Evolutionary conservation across 2,888 invertebrate species (phyloP), one percentile per base, ranked within the genome.

Genomic region (Drosophila acutilabella): DNA sequence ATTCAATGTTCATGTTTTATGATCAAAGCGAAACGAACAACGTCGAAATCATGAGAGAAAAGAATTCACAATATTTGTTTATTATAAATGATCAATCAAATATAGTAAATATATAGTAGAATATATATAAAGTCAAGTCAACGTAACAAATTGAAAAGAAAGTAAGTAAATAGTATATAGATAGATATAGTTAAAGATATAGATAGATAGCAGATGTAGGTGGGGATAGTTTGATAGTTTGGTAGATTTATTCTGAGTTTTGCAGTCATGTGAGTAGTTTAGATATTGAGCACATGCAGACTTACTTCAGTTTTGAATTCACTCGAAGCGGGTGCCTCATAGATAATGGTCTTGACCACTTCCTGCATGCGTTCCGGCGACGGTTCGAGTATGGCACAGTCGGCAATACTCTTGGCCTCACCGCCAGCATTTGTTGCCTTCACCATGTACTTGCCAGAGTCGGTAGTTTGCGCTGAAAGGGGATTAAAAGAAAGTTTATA

Each of bases 341-440:
- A 95, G 47, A 95, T 93, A 38, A 95, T 94, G 10, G 95, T 95
- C 91, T 95, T 95, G 40, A 95, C 94, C 50, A 94, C 94, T 91
- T 95, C 95, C 14, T 95, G 93, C 94, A 95, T 94, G 13, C 94
- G 94, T 74, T 95, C 95, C 0, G 95, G 95, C 5, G 95, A 94
- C 54, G 95, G 95, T 85, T 95, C 95, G 72, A 95, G 93, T 38
- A 96, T 95, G 64, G 95, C 94, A 78, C 96, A 95, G 89, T 96
- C 96, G 8, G 96, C 96, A 73, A 95, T 95, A 91, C 96, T 96
- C 90, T 95, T 95, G n/a, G 96, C 96, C 92, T 96, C 96, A n/a
- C 96, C 96, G 16, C 95, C 96, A 54, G 95, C 93, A 90, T 96
- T 96, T 0, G 94, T 94, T 10, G 96, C 96, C 75, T 94, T 93